Percentiles rank a stretch among this genome's conserved stretches.
Evolutionary conservation across 2,113 vertebrate genomes (phyloP).

Genomic region (Marcusenius ussheri): DNA sequence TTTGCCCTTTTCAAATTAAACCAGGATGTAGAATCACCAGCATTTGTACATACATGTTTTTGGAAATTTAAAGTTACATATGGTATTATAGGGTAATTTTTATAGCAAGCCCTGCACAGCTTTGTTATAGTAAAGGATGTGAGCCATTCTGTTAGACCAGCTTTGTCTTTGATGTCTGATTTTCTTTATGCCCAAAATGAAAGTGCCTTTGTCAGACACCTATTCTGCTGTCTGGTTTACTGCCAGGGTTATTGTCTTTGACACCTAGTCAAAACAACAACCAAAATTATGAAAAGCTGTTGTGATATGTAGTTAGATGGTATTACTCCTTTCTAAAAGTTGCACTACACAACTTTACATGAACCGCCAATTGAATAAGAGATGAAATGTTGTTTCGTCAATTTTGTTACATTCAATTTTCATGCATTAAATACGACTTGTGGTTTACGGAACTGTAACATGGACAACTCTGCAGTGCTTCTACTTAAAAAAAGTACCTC

Average conservation of each 20-base stretch:
- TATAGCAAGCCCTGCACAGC: not conserved
- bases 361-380: not conserved
- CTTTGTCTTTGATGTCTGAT: not conserved
- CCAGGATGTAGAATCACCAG: not conserved
- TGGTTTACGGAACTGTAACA: not conserved
- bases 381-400: not conserved
- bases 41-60: not conserved
- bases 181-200: not conserved
- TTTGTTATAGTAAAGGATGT: not conserved
- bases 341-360: not conserved
- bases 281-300: not conserved
- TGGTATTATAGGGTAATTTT: not conserved
- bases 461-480: not conserved
- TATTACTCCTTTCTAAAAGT: not conserved
- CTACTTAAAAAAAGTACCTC: not conserved
- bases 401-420: not conserved
- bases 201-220: conserved; percentile 1
- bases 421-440: not conserved
- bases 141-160: not conserved
- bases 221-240: not conserved
- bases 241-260: not conserved
- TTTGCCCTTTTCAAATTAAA: not conserved
- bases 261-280: conserved; percentile 10
- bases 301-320: not conserved
- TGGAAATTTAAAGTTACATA: not conserved